Conservation (phyloP, 2,888 invertebrate genomes). For the Caenorhabditis wallacei region DNA sequence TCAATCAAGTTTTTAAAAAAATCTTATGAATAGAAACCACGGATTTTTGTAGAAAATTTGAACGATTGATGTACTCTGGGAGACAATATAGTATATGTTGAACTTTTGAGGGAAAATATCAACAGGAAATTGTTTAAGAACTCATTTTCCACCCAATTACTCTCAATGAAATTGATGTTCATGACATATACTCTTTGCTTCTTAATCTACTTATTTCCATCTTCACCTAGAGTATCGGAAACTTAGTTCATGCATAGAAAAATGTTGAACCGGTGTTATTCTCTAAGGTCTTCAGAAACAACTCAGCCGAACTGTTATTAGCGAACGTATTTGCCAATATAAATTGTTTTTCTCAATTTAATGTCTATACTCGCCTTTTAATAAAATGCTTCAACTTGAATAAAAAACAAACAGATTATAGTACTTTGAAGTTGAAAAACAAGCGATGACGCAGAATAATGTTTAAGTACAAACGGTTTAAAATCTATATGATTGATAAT, state of each 20-base stretch:
- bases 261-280: neutral
- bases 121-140: neutral
- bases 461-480: neutral
- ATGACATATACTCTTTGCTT: no score
- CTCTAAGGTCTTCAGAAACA: constrained; percentile 7
- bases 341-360: neutral
- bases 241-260: neutral
- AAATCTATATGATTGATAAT: neutral
- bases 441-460: neutral
- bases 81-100: neutral
- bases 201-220: no score
- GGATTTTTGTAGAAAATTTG: no score
- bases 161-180: no score
- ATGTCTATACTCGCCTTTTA: neutral
- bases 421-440: constrained; percentile 27
- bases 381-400: neutral
- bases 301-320: constrained; percentile 4
- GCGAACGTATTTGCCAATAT: constrained; percentile 3
- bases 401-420: constrained; percentile 35
- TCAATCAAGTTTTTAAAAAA: constrained; percentile 5
- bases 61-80: no score
- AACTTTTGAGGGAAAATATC: neutral
- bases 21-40: constrained; percentile 29
- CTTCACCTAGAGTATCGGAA: neutral
- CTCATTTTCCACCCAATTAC: no score